Conservation (phyloP, 1,140 invertebrate species). For the Lucilia sericata region DNA sequence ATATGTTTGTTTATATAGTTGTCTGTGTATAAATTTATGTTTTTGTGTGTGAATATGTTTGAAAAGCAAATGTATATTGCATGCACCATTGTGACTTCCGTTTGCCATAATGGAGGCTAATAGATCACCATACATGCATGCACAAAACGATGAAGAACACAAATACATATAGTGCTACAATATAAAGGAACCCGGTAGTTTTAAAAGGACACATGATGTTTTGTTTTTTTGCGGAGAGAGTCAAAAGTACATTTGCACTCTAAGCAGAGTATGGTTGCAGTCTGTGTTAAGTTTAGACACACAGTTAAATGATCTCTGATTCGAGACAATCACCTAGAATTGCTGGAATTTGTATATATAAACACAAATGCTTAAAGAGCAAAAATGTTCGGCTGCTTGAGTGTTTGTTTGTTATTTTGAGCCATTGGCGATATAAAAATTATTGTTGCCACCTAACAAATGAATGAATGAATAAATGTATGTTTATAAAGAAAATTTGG, state of each 20-base stretch:
- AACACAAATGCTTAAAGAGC: not conserved
- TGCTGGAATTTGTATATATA: no score
- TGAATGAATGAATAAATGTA: not conserved
- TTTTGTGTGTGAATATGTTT: not conserved
- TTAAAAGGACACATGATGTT: no score
- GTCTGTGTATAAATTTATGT: not conserved
- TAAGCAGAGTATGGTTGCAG: no score
- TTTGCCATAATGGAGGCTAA: slow-evolving; percentile 35
- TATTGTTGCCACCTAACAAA: slow-evolving; percentile 25
- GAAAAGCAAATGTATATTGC: not conserved
- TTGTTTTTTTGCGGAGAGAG: no score
- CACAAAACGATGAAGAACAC: not conserved
- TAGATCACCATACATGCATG: not conserved
- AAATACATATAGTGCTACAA: not conserved
- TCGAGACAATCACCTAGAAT: no score
- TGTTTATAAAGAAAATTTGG: not conserved
- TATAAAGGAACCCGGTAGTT: not conserved
- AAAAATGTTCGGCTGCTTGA: not conserved
- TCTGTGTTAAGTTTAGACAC: no score
- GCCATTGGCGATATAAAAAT: slow-evolving; percentile 8
- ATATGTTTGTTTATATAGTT: not conserved
- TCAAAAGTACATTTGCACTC: no score
- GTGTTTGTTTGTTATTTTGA: not conserved
- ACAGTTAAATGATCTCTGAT: no score
- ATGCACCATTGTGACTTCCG: slow-evolving; percentile 23